Percentiles rank a stretch among this genome's conserved stretches.
Conservation (phyloP, 2,113 vertebrate genomes). For the Gadus macrocephalus region DNA sequence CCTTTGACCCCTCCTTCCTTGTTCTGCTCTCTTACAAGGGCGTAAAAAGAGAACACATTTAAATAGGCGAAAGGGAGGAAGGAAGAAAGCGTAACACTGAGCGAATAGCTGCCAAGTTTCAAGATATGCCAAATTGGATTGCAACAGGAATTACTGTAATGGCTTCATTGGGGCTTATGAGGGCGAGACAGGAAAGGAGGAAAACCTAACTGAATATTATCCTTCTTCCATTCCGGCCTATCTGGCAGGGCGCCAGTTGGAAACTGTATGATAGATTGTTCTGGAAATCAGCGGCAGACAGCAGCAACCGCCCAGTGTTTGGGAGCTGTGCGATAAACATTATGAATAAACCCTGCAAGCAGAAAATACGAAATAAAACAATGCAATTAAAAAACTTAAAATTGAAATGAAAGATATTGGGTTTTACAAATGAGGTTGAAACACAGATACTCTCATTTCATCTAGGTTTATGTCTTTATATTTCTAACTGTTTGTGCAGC, state of each 20-base stretch:
- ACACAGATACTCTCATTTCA: neutral
- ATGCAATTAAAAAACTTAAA: conserved; percentile 15
- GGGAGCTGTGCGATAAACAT: conserved; percentile 32
- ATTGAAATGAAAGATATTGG: conserved; percentile 23
- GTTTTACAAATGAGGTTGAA: conserved; percentile 8
- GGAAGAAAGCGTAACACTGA: too few species aligned
- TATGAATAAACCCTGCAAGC: conserved; percentile 23
- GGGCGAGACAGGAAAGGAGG: conserved; percentile 16
- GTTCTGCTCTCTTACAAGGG: too few species aligned
- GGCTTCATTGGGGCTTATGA: conserved; percentile 55
- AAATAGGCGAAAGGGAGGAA: too few species aligned
- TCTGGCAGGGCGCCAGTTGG: conserved; percentile 24
- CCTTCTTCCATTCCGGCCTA: conserved; percentile 20
- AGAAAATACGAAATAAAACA: conserved; percentile 25
- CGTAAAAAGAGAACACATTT: too few species aligned
- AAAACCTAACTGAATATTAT: conserved; percentile 6
- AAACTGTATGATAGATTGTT: conserved; percentile 33
- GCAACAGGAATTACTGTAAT: conserved; percentile 53
- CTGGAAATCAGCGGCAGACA: conserved; percentile 30
- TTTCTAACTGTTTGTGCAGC: too few species aligned
- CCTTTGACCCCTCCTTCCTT: too few species aligned
- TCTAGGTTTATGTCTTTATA: too few species aligned
- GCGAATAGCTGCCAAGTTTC: too few species aligned
- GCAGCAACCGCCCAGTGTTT: conserved; percentile 27
- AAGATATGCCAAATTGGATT: conserved; percentile 14